These are phyloP conservation scores for Bubo scandiacus DNA, from an alignment of 2,113 vertebrate species.

Conservation along the genomic window DNA sequence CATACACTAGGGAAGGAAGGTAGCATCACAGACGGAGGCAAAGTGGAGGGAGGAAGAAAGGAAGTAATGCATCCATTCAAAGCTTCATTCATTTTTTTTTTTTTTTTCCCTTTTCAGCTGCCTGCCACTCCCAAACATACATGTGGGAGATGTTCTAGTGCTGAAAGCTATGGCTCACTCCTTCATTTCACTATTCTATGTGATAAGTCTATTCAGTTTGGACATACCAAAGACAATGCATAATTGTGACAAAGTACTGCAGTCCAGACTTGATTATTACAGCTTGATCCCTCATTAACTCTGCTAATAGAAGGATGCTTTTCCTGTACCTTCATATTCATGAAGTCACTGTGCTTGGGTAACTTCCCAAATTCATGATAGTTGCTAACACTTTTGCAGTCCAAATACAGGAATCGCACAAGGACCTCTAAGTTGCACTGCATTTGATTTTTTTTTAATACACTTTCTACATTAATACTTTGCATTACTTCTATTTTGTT, in stretches of 20 bases:
- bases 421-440: background rate
- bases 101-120: background rate
- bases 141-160: slow-evolving; percentile 38
- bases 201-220: slow-evolving; percentile 7
- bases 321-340: background rate
- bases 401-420: background rate
- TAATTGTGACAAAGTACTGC: slow-evolving; percentile 13
- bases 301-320: background rate
- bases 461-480: background rate
- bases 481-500: background rate
- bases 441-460: background rate
- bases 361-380: background rate
- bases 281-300: background rate
- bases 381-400: background rate
- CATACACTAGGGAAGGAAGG: background rate
- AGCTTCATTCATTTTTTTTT: background rate
- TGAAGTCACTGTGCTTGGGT: background rate
- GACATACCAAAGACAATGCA: slow-evolving; percentile 29
- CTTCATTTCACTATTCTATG: background rate
- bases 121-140: slow-evolving; percentile 19
- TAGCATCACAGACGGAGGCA: background rate
- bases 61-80: background rate
- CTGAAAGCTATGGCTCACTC: slow-evolving; percentile 33
- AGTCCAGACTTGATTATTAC: background rate
- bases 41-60: background rate